These are phyloP conservation scores for Limnephilus lunatus DNA, from an alignment of 2,888 invertebrate species.

Conservation along the genomic window DNA sequence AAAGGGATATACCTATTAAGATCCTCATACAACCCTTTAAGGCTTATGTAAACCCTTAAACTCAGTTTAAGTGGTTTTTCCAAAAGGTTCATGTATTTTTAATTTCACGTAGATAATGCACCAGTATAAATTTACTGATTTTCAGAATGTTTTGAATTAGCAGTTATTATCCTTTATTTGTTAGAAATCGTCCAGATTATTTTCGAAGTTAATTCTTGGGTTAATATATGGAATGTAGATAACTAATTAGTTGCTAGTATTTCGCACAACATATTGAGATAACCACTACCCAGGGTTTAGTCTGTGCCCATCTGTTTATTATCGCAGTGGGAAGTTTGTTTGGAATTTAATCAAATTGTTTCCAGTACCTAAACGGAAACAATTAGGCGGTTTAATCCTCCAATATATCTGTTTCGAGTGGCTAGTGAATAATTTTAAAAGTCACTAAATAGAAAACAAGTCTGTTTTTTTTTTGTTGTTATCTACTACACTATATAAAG, in stretches of 20 bases:
- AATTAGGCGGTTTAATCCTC: background rate
- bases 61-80: background rate
- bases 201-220: background rate
- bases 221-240: background rate
- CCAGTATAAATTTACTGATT: no score
- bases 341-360: conserved; percentile 24
- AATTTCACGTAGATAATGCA: no score
- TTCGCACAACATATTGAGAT: background rate
- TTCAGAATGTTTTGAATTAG: no score
- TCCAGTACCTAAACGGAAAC: background rate
- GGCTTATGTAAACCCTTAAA: background rate
- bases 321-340: conserved; percentile 38
- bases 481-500: no score
- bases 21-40: no score
- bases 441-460: no score
- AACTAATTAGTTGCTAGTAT: background rate
- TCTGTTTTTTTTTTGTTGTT: no score
- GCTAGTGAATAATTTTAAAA: background rate
- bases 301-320: conserved; percentile 45
- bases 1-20: no score
- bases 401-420: background rate
- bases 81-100: background rate
- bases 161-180: no score
- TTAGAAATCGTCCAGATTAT: background rate
- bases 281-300: background rate